A percentile compares a stretch with the other conserved stretches of the same genome.
phyloP scores from a whole-genome alignment of 2,888 invertebrate genomes.

The Pseudeuparius sepicola region DNA sequence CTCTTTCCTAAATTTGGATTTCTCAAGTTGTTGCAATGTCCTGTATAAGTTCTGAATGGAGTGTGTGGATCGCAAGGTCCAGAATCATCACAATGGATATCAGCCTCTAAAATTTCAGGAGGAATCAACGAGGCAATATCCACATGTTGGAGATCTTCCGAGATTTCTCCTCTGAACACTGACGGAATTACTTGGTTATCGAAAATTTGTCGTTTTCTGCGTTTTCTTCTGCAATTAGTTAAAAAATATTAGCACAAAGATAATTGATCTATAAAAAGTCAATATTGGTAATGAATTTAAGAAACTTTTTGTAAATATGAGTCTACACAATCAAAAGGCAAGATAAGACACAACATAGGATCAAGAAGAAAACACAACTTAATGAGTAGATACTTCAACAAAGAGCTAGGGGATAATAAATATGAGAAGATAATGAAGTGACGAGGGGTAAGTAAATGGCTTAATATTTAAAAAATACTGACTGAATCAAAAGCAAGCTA shows the following conservation, averaged over 20 bases:
- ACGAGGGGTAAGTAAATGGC: too few relatives aligned
- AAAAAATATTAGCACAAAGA: too few relatives aligned
- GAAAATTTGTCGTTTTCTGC: slow-evolving; percentile 66
- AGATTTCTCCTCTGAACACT: slow-evolving; percentile 54
- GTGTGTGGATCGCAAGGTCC: slow-evolving; percentile 61
- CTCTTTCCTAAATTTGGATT: slow-evolving; percentile 77
- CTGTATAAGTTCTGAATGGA: slow-evolving; percentile 66
- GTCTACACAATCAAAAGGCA: too few relatives aligned
- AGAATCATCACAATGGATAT: slow-evolving; percentile 59
- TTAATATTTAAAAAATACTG: slow-evolving; percentile 1
- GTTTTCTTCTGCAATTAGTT: slow-evolving; percentile 33
- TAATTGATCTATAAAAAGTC: too few relatives aligned
- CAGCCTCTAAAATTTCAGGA: slow-evolving; percentile 50
- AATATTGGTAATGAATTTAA: too few relatives aligned
- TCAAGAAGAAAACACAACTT: too few relatives aligned
- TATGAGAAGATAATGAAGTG: too few relatives aligned
- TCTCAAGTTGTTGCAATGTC: slow-evolving; percentile 79
- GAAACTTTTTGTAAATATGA: too few relatives aligned
- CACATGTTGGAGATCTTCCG: slow-evolving; percentile 68
- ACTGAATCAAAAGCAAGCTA: too few relatives aligned
- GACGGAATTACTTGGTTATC: slow-evolving; percentile 51
- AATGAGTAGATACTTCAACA: too few relatives aligned
- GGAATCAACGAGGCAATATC: slow-evolving; percentile 65
- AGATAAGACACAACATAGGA: too few relatives aligned
- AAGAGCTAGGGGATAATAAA: too few relatives aligned